Conservation (phyloP, 1,140 invertebrate genomes). For the Calliopsis andreniformis region DNA sequence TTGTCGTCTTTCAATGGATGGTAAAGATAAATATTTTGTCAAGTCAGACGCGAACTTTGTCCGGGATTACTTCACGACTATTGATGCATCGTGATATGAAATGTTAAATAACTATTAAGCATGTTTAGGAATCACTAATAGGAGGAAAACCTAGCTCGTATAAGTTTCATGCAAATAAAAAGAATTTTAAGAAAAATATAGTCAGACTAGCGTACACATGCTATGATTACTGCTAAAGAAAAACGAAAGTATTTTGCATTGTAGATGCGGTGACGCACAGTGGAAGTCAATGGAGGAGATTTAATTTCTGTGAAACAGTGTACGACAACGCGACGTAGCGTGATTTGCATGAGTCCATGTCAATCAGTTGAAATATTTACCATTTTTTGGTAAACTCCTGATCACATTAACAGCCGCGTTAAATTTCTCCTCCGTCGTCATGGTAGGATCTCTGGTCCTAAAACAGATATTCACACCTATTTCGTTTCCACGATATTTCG, state of each 20-base stretch:
- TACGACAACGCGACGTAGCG: too few species aligned
- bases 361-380: conserved; percentile 81
- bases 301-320: neutral
- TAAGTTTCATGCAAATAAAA: neutral
- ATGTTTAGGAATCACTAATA: neutral
- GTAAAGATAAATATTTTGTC: conserved; percentile 1
- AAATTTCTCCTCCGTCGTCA: conserved; percentile 92
- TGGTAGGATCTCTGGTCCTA: conserved; percentile 65
- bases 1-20: too few species aligned
- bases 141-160: neutral
- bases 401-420: conserved; percentile 94
- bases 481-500: neutral
- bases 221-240: neutral
- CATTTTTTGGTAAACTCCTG: conserved; percentile 92
- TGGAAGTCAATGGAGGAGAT: neutral
- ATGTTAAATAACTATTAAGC: too few species aligned
- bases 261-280: neutral
- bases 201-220: neutral
- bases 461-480: conserved; percentile 9
- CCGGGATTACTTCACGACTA: neutral
- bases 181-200: neutral
- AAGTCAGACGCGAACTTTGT: conserved; percentile 18
- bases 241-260: neutral
- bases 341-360: neutral
- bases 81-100: too few species aligned